phyloP scores from a whole-genome alignment of 2,888 invertebrate genomes.

The Alloplasta piceator region DNA sequence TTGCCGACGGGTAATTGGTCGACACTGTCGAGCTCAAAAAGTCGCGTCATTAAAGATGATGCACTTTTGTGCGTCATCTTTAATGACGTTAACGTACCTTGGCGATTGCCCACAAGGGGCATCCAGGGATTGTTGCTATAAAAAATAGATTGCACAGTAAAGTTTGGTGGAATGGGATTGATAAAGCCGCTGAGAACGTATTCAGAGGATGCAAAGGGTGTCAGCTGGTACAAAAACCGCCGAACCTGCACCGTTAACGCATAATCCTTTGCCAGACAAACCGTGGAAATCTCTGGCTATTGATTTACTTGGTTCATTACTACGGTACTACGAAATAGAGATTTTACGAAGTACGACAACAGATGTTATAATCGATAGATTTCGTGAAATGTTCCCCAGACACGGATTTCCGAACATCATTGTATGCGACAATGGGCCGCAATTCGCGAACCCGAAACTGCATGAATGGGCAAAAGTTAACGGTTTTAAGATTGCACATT shows the following conservation, averaged over 20 bases:
- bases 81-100: conserved; percentile 63
- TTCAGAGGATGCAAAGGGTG: too few relatives aligned
- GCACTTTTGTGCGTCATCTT: conserved; percentile 61
- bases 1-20: conserved; percentile 59
- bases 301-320: conserved; percentile 67
- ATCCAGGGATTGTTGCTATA: conserved; percentile 69
- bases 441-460: conserved; percentile 42
- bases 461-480: conserved; percentile 11
- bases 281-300: conserved; percentile 65
- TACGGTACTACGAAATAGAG: conserved; percentile 62
- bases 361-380: conserved; percentile 54
- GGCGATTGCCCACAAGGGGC: conserved; percentile 76
- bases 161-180: conserved; percentile 69
- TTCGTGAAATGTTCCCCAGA: conserved; percentile 70
- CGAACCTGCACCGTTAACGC: conserved; percentile 61
- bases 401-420: conserved; percentile 65
- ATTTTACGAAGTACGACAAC: conserved; percentile 58
- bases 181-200: conserved; percentile 68
- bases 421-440: conserved; percentile 67
- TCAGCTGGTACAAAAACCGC: too few relatives aligned
- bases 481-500: conserved; percentile 35
- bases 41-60: conserved; percentile 58
- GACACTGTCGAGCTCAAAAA: conserved; percentile 38
- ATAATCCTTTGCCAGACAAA: conserved; percentile 52
- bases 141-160: conserved; percentile 65